Conservation (phyloP, 2,888 invertebrate genomes). For the Phyllotreta striolata region DNA sequence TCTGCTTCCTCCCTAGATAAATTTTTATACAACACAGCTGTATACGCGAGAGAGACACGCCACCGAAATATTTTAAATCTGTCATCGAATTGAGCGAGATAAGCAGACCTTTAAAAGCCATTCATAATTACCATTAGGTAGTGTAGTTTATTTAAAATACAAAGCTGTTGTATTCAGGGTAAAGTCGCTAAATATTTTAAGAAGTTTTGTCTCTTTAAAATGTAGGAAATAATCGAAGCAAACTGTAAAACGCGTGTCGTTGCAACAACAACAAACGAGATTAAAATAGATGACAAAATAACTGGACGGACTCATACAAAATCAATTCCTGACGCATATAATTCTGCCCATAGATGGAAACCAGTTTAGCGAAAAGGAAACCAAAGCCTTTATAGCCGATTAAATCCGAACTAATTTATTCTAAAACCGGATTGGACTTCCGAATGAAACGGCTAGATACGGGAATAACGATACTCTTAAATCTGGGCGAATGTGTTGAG, state of each 20-base stretch:
- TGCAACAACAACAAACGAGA: slow-evolving; percentile 21
- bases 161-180: too few species aligned
- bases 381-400: slow-evolving; percentile 36
- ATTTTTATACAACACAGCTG: too few species aligned
- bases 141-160: too few species aligned
- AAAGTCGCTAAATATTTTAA: too few species aligned
- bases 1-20: too few species aligned
- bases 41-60: too few species aligned
- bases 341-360: slow-evolving; percentile 47
- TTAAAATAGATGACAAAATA: slow-evolving; percentile 33
- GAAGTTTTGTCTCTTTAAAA: too few species aligned
- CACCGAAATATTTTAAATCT: too few species aligned
- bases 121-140: too few species aligned
- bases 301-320: slow-evolving; percentile 33
- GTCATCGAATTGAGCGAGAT: too few species aligned
- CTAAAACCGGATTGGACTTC: slow-evolving; percentile 56
- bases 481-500: slow-evolving; percentile 51
- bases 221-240: neutral
- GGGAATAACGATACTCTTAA: slow-evolving; percentile 57
- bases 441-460: slow-evolving; percentile 55
- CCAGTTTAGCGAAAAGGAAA: slow-evolving; percentile 49
- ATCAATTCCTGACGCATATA: slow-evolving; percentile 36
- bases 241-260: slow-evolving; percentile 22
- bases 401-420: slow-evolving; percentile 56
- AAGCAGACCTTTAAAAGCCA: too few species aligned